These are phyloP conservation scores for Cepphus grylle DNA, from an alignment of 2,113 vertebrate genomes.

Conservation along the genomic window DNA sequence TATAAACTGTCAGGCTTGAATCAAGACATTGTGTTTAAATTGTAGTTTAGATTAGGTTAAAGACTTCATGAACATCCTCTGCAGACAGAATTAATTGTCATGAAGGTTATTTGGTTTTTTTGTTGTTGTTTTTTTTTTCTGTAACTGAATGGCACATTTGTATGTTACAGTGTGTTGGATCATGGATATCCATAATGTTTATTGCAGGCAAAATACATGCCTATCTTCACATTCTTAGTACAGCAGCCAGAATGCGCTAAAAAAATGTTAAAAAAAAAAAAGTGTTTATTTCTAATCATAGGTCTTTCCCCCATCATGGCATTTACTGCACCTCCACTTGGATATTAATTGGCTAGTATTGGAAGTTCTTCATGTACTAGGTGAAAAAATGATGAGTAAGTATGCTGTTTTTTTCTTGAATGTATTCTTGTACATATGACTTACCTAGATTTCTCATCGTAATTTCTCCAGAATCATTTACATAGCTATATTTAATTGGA, in stretches of 20 bases:
- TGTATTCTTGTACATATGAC: neutral
- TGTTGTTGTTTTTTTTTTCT: neutral
- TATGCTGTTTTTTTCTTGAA: neutral
- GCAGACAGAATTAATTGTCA: neutral
- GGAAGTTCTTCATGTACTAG: slow-evolving; percentile 87
- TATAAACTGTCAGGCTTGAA: neutral
- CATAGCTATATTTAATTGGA: neutral
- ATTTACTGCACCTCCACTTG: slow-evolving; percentile 91
- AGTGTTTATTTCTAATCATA: slow-evolving; percentile 57
- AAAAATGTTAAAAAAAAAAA: neutral
- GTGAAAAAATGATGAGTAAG: slow-evolving; percentile 87
- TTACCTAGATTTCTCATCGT: neutral
- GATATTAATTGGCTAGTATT: slow-evolving; percentile 91
- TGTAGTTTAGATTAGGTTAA: neutral
- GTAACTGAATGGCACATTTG: neutral
- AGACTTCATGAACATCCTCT: neutral
- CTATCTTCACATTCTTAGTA: neutral
- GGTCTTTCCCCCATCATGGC: slow-evolving; percentile 93
- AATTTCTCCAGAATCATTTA: neutral
- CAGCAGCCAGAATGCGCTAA: neutral
- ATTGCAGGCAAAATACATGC: neutral
- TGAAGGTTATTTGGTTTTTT: neutral
- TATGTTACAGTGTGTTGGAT: neutral
- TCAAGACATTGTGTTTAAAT: neutral
- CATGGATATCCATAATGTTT: neutral